These are phyloP conservation scores for Mylabris phalerata DNA, from an alignment of 1,140 invertebrate genomes.

Conservation along the genomic window DNA sequence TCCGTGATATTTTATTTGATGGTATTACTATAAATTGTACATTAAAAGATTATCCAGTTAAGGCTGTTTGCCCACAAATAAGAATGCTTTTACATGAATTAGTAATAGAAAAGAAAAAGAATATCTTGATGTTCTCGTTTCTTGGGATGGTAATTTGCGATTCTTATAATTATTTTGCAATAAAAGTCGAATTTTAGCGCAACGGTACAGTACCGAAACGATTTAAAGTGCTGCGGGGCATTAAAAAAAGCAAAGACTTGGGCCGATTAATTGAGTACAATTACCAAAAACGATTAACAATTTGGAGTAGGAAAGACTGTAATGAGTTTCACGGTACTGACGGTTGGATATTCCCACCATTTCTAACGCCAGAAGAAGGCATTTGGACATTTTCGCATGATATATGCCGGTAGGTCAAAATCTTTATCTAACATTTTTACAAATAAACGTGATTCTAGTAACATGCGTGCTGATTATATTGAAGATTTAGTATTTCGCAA, in stretches of 20 bases:
- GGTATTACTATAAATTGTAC: constrained; percentile 61
- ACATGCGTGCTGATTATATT: constrained; percentile 53
- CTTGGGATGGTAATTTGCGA: constrained; percentile 51
- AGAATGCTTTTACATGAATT: constrained; percentile 52
- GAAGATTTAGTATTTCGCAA: constrained; percentile 53
- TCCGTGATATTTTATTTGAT: constrained; percentile 59
- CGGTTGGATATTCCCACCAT: constrained; percentile 68
- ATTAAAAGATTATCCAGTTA: constrained; percentile 58
- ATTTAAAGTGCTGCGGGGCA: constrained; percentile 57
- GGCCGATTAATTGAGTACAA: constrained; percentile 57
- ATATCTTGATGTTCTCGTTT: constrained; percentile 55
- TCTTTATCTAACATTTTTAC: too few relatives aligned
- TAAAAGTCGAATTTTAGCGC: constrained; percentile 1
- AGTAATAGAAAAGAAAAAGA: constrained; percentile 45
- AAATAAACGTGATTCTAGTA: constrained; percentile 37
- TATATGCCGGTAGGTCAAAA: constrained; percentile 51
- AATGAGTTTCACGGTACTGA: constrained; percentile 67
- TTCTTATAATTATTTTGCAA: neutral
- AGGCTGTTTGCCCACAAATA: constrained; percentile 57
- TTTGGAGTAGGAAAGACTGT: constrained; percentile 58
- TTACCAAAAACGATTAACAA: constrained; percentile 47
- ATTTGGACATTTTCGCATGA: constrained; percentile 57
- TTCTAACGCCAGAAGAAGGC: constrained; percentile 48
- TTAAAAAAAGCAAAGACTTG: constrained; percentile 30
- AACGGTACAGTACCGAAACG: constrained; percentile 52